These are phyloP conservation scores for Kuschelorhynchus macadamiae DNA, from an alignment of 2,888 invertebrate species.

Conservation along the genomic window DNA sequence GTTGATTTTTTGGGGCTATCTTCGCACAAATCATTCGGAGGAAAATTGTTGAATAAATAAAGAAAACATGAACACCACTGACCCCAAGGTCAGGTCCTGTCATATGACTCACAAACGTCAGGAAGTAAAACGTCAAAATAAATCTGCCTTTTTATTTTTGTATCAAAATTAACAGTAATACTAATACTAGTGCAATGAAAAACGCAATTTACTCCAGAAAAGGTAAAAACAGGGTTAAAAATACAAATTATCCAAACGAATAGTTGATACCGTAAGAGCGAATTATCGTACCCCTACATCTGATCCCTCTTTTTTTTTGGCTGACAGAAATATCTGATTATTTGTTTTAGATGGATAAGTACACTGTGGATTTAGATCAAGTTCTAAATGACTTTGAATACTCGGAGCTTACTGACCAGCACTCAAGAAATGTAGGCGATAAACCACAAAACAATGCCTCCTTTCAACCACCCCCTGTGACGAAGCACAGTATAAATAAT, in stretches of 20 bases:
- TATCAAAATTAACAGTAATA: conserved; percentile 30
- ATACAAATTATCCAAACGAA: no score
- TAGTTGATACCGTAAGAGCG: neutral
- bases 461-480: conserved; percentile 43
- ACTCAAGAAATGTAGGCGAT: conserved; percentile 49
- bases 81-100: no score
- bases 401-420: conserved; percentile 72
- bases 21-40: no score
- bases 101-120: conserved; percentile 18
- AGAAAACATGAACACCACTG: no score
- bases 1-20: no score
- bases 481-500: conserved; percentile 72
- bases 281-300: neutral
- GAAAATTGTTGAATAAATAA: no score
- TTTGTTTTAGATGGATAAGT: conserved; percentile 67
- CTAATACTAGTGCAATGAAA: conserved; percentile 37
- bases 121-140: conserved; percentile 26
- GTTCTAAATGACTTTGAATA: conserved; percentile 88
- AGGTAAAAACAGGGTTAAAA: conserved; percentile 4
- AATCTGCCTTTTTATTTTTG: conserved; percentile 20
- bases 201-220: conserved; percentile 23
- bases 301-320: neutral
- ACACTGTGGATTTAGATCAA: conserved; percentile 83
- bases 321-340: neutral
- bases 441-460: conserved; percentile 23